These are phyloP conservation scores for Oreochromis mossambicus DNA, from an alignment of 2,797 vertebrate species.

Conservation along the genomic window DNA sequence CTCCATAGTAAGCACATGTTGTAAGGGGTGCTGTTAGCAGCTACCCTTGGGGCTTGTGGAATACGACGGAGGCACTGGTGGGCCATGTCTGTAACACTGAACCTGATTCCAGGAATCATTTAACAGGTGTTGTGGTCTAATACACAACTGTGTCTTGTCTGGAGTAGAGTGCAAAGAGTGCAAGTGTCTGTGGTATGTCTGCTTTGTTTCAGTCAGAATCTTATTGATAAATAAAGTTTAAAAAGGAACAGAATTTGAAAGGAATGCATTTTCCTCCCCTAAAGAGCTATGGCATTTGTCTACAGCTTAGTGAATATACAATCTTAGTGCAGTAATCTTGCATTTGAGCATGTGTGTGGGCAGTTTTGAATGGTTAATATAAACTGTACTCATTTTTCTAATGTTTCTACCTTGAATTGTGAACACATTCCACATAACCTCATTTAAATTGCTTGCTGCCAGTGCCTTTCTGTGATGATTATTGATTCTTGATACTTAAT, in stretches of 20 bases:
- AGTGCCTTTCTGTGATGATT: background rate
- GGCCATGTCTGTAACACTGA: conserved; percentile 57
- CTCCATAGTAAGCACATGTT: conserved; percentile 6
- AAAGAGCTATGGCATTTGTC: background rate
- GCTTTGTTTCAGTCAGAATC: conserved; percentile 61
- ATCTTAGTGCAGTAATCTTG: background rate
- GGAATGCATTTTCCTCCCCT: background rate
- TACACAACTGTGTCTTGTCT: conserved; percentile 73
- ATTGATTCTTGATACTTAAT: background rate
- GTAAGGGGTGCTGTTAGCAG: conserved; percentile 15
- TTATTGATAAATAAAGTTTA: background rate
- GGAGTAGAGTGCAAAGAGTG: conserved; percentile 47
- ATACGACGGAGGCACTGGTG: conserved; percentile 48
- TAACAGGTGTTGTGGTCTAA: conserved; percentile 73
- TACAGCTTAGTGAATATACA: background rate
- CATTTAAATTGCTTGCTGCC: background rate
- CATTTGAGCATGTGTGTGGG: background rate
- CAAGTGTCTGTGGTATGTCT: conserved; percentile 51
- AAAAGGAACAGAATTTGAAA: background rate
- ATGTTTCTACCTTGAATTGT: background rate
- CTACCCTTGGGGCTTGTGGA: conserved; percentile 19
- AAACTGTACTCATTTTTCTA: background rate
- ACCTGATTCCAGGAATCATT: conserved; percentile 73
- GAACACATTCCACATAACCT: background rate
- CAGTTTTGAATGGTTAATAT: background rate